A percentile compares a stretch with the other conserved stretches of the same genome.
These are phyloP conservation scores for Eufriesea mexicana DNA, from an alignment of 1,140 invertebrate species.

Conservation along the genomic window DNA sequence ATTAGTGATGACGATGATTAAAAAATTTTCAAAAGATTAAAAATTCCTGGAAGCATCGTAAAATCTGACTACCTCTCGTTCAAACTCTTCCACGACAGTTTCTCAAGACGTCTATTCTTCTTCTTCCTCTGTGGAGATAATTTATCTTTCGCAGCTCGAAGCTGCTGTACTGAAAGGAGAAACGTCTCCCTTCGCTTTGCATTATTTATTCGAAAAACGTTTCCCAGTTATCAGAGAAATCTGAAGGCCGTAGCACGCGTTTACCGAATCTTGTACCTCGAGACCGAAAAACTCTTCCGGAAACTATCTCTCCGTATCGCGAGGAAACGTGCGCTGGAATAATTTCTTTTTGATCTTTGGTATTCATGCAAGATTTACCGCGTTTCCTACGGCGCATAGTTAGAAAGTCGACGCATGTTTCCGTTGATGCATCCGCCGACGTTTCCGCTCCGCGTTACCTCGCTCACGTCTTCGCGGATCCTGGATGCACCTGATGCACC, in stretches of 20 bases:
- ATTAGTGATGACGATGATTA: too few species aligned
- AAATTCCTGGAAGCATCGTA: too few species aligned
- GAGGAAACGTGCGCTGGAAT: not conserved
- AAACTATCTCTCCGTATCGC: not conserved
- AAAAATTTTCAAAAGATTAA: too few species aligned
- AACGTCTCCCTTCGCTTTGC: too few species aligned
- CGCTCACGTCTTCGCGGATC: slow-evolving; percentile 1
- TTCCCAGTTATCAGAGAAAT: slow-evolving; percentile 3
- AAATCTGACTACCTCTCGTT: too few species aligned
- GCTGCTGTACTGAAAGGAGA: not conserved
- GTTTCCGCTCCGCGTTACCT: slow-evolving; percentile 32
- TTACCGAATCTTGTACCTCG: not conserved
- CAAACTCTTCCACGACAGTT: too few species aligned
- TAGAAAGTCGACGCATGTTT: slow-evolving; percentile 48
- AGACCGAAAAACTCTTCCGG: not conserved
- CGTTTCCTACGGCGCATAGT: slow-evolving; percentile 16
- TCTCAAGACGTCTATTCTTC: too few species aligned
- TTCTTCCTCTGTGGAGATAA: too few species aligned
- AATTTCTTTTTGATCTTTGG: slow-evolving; percentile 24
- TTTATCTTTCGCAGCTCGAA: not conserved
- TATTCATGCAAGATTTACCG: slow-evolving; percentile 41
- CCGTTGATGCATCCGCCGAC: slow-evolving; percentile 39
- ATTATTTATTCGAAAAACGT: slow-evolving; percentile 16
- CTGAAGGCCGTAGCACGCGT: not conserved
- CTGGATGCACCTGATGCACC: not conserved